Evolutionary conservation across 2,113 vertebrate species (phyloP), one percentile per base, ranked within the genome.

Genomic region (Tricholaema leucomelas): DNA sequence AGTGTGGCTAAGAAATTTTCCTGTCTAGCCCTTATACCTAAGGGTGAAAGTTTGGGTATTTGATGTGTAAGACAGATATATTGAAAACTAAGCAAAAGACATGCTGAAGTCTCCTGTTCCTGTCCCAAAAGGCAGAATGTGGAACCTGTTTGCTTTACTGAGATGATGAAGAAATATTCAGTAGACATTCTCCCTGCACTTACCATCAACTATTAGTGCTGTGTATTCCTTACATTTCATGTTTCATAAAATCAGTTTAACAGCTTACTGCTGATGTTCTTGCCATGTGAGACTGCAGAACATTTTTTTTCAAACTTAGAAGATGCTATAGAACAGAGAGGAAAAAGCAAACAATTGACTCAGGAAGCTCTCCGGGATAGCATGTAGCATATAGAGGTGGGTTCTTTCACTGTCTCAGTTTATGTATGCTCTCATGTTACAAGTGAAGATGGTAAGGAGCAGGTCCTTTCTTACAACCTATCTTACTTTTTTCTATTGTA

Each of bases 201-300:
- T 70, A 28, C 76, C 14, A 28, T 66, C 55, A 93, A 17, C 46
- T 46, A 77, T 82, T 79, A 73, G 61, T 77, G 5, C 35, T 79
- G 12, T 31, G 25, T n/a, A 25, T 40, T 63, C 40, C 25, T 88
- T 28, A 9, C 70, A 64, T 76, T 71, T 84, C 35, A 15, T 74
- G 23, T 84, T 70, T 81, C 52, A 77, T 44, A 87, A 87, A 73
- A 63, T 59, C 46, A 71, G 24, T 88, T 36, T 60, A 90, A 38
- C n/a, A 83, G 42, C 27, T 74, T 46, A 18, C 18, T 85, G 40
- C 33, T 60, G 9, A 15, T 60, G 16, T 66, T 83, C 56, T 58
- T 86, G 25, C 20, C 5, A 14, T 56, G 18, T 40, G 55, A 69
- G n/a, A 42, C 59, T 35, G 36, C 44, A 42, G 19, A 42, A 50